A percentile compares a stretch with the other conserved stretches of the same genome.
phyloP scores from a whole-genome alignment of 2,888 invertebrate species.

The Drosophila antonietae region DNA sequence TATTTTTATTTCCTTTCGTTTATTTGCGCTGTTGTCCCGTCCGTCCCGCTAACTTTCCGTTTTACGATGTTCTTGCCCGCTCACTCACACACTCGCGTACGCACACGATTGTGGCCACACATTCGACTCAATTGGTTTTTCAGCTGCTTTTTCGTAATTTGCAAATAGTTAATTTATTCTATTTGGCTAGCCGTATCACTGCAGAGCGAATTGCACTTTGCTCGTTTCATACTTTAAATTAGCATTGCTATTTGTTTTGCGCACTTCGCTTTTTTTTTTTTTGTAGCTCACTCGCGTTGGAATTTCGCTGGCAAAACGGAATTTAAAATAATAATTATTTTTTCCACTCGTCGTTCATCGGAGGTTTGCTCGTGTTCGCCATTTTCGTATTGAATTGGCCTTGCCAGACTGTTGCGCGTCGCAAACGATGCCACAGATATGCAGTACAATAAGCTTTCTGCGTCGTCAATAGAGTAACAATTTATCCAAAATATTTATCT shows the following conservation, averaged over 20 bases:
- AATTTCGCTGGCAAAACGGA: slow-evolving; percentile 83
- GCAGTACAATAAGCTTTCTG: not conserved
- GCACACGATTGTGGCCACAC: slow-evolving; percentile 55
- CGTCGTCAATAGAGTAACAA: not conserved
- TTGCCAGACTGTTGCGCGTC: slow-evolving; percentile 57
- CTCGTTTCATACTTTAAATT: slow-evolving; percentile 52
- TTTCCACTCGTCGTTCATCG: slow-evolving; percentile 81
- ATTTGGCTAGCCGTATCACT: slow-evolving; percentile 52
- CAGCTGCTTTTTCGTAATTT: slow-evolving; percentile 68
- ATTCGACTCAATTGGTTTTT: slow-evolving; percentile 66
- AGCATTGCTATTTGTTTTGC: slow-evolving; percentile 42
- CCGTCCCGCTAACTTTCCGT: slow-evolving; percentile 51
- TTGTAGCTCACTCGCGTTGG: slow-evolving; percentile 67
- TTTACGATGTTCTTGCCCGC: slow-evolving; percentile 42
- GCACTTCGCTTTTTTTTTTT: slow-evolving; percentile 50
- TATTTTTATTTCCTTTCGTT: slow-evolving; percentile 71
- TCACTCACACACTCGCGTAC: slow-evolving; percentile 50
- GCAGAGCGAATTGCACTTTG: slow-evolving; percentile 56
- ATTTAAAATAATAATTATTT: slow-evolving; percentile 83
- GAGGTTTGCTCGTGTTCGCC: slow-evolving; percentile 80
- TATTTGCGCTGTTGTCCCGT: slow-evolving; percentile 49
- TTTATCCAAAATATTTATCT: not conserved
- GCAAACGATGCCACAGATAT: slow-evolving; percentile 11
- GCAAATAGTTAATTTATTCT: slow-evolving; percentile 73
- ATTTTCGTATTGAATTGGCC: slow-evolving; percentile 67